These are phyloP conservation scores for Amphiprion percula DNA, from an alignment of 2,113 vertebrate species.

Conservation along the genomic window DNA sequence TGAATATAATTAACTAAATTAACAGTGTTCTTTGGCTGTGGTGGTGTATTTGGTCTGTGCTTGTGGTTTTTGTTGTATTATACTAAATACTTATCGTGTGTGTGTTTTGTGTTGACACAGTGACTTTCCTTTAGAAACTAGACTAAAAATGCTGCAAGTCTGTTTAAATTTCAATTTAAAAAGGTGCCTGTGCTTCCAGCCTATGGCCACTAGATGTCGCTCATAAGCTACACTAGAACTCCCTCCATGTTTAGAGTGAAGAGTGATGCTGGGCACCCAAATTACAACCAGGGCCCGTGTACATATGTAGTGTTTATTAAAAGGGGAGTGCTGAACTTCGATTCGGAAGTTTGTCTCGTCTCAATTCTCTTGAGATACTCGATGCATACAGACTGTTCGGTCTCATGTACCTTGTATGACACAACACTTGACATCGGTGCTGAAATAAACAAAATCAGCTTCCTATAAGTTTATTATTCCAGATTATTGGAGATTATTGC, in stretches of 20 bases:
- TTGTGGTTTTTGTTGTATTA: slow-evolving; percentile 31
- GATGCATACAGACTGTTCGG: slow-evolving; percentile 19
- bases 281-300: background rate
- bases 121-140: slow-evolving; percentile 22
- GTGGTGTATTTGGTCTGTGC: slow-evolving; percentile 14
- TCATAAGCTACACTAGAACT: slow-evolving; percentile 5
- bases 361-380: slow-evolving; percentile 48
- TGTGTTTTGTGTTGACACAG: slow-evolving; percentile 22
- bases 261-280: background rate
- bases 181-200: background rate
- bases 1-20: background rate
- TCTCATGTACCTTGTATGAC: slow-evolving; percentile 27
- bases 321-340: slow-evolving; percentile 10
- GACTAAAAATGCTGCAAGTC: slow-evolving; percentile 12
- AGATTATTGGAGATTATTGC: background rate
- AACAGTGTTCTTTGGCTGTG: slow-evolving; percentile 19
- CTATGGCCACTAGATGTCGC: slow-evolving; percentile 58
- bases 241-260: background rate
- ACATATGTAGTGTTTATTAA: background rate
- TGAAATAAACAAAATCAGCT: slow-evolving; percentile 9
- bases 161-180: slow-evolving; percentile 15
- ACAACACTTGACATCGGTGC: background rate
- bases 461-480: slow-evolving; percentile 7
- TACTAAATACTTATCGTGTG: slow-evolving; percentile 22
- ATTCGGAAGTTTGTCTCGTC: slow-evolving; percentile 39